Percentiles rank a stretch among this genome's conserved stretches.
Conservation (phyloP, 2,797 vertebrate species). For the Chanos chanos region DNA sequence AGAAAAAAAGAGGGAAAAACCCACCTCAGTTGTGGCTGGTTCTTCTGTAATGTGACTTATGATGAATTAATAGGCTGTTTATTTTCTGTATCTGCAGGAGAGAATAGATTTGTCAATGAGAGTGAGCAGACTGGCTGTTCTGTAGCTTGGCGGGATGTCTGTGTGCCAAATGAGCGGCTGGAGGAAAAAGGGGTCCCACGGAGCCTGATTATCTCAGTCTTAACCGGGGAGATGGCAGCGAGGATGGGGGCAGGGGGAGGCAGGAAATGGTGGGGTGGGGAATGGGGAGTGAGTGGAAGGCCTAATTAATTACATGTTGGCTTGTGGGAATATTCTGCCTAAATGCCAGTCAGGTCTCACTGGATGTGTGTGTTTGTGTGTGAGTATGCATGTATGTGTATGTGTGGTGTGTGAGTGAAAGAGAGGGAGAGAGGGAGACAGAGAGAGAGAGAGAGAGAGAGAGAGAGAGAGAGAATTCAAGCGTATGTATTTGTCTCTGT, state of each 20-base stretch:
- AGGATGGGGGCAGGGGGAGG: constrained; percentile 46
- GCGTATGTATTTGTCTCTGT: not conserved
- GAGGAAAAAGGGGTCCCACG: constrained; percentile 59
- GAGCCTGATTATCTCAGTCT: constrained; percentile 73
- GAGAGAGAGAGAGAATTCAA: constrained; percentile 9
- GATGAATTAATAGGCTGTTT: no score
- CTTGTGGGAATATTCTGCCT: constrained; percentile 63
- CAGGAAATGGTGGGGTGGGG: no score
- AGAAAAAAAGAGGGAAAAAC: no score
- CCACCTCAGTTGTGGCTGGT: no score
- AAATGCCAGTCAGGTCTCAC: constrained; percentile 50
- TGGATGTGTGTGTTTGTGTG: constrained; percentile 37
- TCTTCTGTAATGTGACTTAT: no score
- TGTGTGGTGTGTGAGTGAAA: constrained; percentile 29
- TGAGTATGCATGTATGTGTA: constrained; percentile 24
- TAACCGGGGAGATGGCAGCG: constrained; percentile 59
- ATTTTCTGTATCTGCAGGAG: no score
- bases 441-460: no score
- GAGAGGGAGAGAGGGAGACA: no score
- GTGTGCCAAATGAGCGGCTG: constrained; percentile 49
- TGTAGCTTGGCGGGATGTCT: no score
- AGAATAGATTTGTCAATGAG: no score
- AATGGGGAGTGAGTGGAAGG: constrained; percentile 33
- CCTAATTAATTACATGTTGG: constrained; percentile 74
- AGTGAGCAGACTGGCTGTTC: no score